These are phyloP conservation scores for Acrocephalus arundinaceus DNA, from an alignment of 2,113 vertebrate species.

Conservation along the genomic window DNA sequence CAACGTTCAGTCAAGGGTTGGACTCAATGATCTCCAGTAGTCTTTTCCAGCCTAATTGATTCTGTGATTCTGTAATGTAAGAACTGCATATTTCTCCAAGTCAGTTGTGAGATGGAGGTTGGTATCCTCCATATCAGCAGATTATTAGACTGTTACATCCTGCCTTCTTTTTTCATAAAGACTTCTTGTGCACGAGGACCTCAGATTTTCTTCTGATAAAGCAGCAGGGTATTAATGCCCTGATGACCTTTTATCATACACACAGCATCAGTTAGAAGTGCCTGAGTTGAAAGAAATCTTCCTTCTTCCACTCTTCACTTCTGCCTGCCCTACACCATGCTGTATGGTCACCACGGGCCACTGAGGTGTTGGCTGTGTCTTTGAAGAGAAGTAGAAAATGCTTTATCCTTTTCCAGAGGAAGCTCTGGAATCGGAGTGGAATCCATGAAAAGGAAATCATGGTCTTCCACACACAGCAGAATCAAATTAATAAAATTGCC, in stretches of 20 bases:
- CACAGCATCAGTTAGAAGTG: not conserved
- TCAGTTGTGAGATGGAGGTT: not conserved
- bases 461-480: not conserved
- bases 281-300: not conserved
- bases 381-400: not conserved
- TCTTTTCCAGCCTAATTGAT: not conserved
- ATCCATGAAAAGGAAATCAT: not conserved
- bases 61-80: not conserved
- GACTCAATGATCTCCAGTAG: not conserved
- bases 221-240: not conserved
- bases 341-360: fast-evolving
- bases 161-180: not conserved
- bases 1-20: fast-evolving
- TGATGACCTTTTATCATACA: not conserved
- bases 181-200: not conserved
- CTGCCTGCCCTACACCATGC: not conserved
- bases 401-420: not conserved
- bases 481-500: not conserved
- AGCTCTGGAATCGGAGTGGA: not conserved
- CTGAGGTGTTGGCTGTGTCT: not conserved
- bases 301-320: not conserved
- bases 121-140: not conserved
- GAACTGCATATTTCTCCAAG: not conserved
- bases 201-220: not conserved
- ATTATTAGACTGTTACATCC: not conserved